These are phyloP conservation scores for Brachionus asplanchnoidis DNA, from an alignment of 1,140 invertebrate genomes.

Conservation along the genomic window DNA sequence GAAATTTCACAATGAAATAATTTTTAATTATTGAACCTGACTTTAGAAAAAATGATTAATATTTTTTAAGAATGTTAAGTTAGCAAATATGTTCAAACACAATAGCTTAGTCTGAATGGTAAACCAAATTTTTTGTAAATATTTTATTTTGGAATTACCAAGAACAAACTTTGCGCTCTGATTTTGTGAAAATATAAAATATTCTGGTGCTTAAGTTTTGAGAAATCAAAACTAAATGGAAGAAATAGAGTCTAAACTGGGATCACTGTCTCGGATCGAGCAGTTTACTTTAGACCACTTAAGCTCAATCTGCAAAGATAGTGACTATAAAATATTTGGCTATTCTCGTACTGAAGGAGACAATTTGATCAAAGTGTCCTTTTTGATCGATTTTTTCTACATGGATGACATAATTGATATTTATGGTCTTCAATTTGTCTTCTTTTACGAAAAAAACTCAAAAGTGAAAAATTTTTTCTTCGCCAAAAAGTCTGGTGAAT, in stretches of 20 bases:
- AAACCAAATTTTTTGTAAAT: neutral
- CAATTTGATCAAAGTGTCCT: neutral
- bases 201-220: neutral
- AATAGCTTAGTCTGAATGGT: too few relatives aligned
- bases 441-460: neutral
- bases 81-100: too few relatives aligned
- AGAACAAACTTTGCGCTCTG: too few relatives aligned
- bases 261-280: neutral
- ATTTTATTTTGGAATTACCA: neutral
- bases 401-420: slow-evolving; percentile 7
- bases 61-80: too few relatives aligned
- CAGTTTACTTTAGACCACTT: neutral
- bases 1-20: too few relatives aligned
- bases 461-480: neutral
- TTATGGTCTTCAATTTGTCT: neutral
- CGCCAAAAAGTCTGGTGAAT: neutral
- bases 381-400: neutral
- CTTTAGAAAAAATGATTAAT: too few relatives aligned
- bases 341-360: neutral
- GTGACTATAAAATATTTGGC: neutral
- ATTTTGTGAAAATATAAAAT: neutral
- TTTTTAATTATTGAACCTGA: too few relatives aligned
- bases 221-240: neutral
- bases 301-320: neutral
- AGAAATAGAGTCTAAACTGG: slow-evolving; percentile 7